phyloP scores from a whole-genome alignment of 2,797 vertebrate species.

The Microtus agrestis region DNA sequence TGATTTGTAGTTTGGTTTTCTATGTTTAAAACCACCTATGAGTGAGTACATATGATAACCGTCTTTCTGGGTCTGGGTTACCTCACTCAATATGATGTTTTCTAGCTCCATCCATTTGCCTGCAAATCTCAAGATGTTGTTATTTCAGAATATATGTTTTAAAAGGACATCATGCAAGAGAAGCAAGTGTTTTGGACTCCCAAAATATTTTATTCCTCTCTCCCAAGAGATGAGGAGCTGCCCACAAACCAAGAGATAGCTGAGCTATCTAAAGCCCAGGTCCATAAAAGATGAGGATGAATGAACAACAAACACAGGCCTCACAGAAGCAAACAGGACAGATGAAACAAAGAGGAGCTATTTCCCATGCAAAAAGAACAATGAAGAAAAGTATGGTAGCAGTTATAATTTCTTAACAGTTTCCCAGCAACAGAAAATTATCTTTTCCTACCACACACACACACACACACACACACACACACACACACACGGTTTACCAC shows the following conservation, averaged over 20 bases:
- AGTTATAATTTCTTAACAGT: not conserved
- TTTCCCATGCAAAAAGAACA: not conserved
- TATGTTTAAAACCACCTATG: too few species aligned
- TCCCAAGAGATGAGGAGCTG: conserved; percentile 33
- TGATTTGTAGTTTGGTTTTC: too few species aligned
- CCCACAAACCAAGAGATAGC: not conserved
- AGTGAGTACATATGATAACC: too few species aligned
- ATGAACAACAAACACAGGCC: not conserved
- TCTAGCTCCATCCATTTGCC: too few species aligned
- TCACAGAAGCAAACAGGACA: not conserved
- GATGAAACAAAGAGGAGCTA: conserved; percentile 15
- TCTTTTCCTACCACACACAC: not conserved
- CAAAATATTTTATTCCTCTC: conserved; percentile 58
- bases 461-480: not conserved
- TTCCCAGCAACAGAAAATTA: conserved; percentile 9
- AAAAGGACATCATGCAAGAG: conserved; percentile 21
- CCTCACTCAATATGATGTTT: too few species aligned
- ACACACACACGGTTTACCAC: not conserved
- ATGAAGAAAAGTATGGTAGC: not conserved
- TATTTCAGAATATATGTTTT: conserved; percentile 30
- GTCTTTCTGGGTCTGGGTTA: too few species aligned
- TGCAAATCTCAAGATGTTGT: too few species aligned
- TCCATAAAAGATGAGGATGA: not conserved
- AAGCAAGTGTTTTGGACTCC: not conserved
- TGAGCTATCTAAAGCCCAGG: not conserved